Evolutionary conservation across 1,140 invertebrate genomes (phyloP), one percentile per base, ranked within the genome.

Genomic region (Papilio machaon): DNA sequence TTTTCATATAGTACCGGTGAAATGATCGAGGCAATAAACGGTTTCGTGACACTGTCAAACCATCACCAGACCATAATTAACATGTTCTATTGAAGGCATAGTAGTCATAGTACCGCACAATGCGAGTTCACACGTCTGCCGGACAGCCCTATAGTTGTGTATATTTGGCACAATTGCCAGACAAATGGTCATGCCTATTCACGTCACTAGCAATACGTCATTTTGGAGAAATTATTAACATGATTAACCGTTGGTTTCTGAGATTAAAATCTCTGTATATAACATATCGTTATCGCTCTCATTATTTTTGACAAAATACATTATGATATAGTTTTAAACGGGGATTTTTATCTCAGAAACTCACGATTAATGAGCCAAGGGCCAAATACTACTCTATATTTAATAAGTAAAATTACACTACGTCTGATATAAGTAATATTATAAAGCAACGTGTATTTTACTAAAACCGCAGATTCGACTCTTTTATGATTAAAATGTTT

Each of bases 51-150:
- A 86, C 78, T 82, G 73, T 54, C 79, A 77, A 81, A 85, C 83
- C 85, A 85, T 88, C 85, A 86, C 74, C 79, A 79, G 83, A 82
- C 79, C 80, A 85, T 89, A 89, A 88, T 90, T 90, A 90, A 88
- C 88, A 88, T 88, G 87, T 88, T 82, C 84, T 86, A 81, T 85
- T 82, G 79, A 49, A 64, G 80, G 60, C 67, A 70, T 52, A 81
- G 70, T 77, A 47, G 75, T 80, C 49, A 43, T 73, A 64, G 76
- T 67, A 30, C 17, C 52, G 58, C 73, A 88, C 86, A 89, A 86
- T 88, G 70, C 73, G 74, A 73, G 81, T 81, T 80, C 82, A 83
- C 79, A 79, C 82, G 83, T 82, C 82, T 81, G n/a, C 67, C 49
- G 82, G 60, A 79, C 82, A 60, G 13, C 23, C 85, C 80, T 81